Conservation (phyloP, 2,113 vertebrate species). For the Peromyscus californicus region DNA sequence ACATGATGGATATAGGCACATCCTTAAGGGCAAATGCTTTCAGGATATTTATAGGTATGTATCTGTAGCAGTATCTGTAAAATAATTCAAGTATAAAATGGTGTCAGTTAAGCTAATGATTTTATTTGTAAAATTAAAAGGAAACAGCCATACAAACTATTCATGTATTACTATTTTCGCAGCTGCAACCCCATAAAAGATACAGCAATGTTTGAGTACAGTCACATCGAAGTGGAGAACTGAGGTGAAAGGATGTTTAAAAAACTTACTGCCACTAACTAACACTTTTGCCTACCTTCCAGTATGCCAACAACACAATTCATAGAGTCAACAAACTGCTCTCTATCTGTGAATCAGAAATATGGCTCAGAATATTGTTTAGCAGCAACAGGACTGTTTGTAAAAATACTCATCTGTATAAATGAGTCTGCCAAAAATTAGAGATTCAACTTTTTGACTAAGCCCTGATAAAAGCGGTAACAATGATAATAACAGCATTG, state of each 20-base stretch:
- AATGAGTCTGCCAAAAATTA: neutral
- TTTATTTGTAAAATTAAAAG: constrained; percentile 43
- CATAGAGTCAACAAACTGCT: neutral
- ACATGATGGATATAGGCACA: constrained; percentile 7
- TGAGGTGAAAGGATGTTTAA: neutral
- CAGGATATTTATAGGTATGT: neutral
- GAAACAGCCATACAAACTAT: neutral
- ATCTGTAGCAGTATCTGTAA: neutral
- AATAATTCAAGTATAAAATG: constrained; percentile 46
- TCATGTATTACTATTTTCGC: neutral
- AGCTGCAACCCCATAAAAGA: neutral
- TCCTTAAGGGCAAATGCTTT: neutral
- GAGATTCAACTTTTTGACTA: neutral
- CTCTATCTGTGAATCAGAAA: neutral
- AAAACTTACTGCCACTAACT: neutral
- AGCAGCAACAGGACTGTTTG: neutral
- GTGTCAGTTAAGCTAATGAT: neutral
- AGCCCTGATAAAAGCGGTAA: neutral
- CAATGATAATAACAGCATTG: neutral
- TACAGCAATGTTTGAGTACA: neutral
- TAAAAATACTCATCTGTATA: neutral
- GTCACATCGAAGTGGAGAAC: neutral
- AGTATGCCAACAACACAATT: neutral
- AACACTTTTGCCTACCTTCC: neutral
- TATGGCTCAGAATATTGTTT: neutral